A percentile compares a stretch with the other conserved stretches of the same genome.
Evolutionary conservation across 2,888 invertebrate species (phyloP).

Genomic region (Choristoneura rosaceana): DNA sequence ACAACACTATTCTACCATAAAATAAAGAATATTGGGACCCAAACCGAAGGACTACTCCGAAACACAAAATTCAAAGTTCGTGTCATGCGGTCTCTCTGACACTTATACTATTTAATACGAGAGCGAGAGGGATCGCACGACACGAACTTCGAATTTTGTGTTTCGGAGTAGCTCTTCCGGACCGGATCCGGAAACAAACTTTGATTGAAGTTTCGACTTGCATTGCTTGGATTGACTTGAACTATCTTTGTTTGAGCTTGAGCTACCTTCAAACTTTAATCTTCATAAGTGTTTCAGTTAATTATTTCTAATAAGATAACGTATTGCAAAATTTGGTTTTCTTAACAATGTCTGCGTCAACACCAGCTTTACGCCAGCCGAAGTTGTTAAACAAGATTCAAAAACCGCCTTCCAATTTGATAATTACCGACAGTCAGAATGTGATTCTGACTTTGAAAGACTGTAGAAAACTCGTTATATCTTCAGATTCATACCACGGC

Average conservation of each 20-base stretch:
- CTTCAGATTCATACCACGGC: conserved; percentile 67
- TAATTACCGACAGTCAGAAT: conserved; percentile 47
- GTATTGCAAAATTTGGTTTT: neutral
- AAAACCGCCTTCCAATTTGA: conserved; percentile 15
- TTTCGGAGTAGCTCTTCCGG: no score
- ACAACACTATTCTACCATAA: no score
- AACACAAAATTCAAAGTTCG: no score
- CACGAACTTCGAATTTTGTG: no score
- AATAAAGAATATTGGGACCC: no score
- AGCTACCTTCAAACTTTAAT: neutral
- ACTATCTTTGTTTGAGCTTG: no score
- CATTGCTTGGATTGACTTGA: no score
- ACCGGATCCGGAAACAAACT: conserved; percentile 13
- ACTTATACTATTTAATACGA: no score
- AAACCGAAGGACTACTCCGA: no score
- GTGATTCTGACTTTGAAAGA: conserved; percentile 65
- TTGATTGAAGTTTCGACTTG: neutral
- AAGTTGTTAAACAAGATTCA: conserved; percentile 1
- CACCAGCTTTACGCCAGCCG: conserved; percentile 53
- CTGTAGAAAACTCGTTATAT: conserved; percentile 61
- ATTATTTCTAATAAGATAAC: no score
- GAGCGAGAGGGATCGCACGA: no score
- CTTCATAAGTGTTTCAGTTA: neutral
- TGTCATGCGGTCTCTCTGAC: no score
- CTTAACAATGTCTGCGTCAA: conserved; percentile 20